A percentile compares a stretch with the other conserved stretches of the same genome.
phyloP scores from a whole-genome alignment of 2,888 invertebrate genomes.

The Clanis bilineata region DNA sequence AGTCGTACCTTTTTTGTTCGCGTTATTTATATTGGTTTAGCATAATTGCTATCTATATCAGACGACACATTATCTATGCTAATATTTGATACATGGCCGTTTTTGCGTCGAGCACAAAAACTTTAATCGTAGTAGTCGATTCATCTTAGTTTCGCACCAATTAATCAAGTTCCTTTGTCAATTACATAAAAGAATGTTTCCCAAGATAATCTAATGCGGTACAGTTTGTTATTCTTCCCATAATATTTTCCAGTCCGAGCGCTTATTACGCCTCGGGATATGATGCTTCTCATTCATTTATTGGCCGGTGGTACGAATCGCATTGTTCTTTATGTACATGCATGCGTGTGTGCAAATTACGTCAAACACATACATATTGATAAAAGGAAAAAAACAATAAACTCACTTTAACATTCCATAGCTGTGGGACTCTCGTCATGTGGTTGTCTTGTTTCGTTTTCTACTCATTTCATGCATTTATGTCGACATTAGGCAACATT shows the following conservation, averaged over 20 bases:
- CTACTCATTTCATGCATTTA: background rate
- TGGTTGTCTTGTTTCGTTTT: background rate
- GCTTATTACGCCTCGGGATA: conserved; percentile 50
- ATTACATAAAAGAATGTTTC: conserved; percentile 67
- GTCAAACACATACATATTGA: background rate
- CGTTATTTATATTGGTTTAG: conserved; percentile 1
- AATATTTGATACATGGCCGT: conserved; percentile 7
- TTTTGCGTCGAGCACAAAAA: conserved; percentile 20
- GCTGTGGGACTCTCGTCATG: background rate
- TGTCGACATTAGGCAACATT: background rate
- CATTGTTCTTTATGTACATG: conserved; percentile 42
- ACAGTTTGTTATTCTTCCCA: conserved; percentile 50
- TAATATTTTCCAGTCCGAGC: conserved; percentile 42
- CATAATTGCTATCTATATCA: conserved; percentile 4
- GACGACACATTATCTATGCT: conserved; percentile 12
- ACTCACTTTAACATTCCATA: background rate
- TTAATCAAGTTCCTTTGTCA: conserved; percentile 49
- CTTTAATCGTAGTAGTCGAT: conserved; percentile 48
- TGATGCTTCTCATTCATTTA: conserved; percentile 47
- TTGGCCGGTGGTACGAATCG: conserved; percentile 47
- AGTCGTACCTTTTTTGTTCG: background rate
- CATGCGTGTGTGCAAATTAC: background rate
- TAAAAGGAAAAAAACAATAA: background rate
- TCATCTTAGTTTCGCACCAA: conserved; percentile 56
- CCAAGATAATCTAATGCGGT: conserved; percentile 53